Evolutionary conservation across 2,888 invertebrate species (phyloP).

Genomic region (Listrodromus nycthemerus): DNA sequence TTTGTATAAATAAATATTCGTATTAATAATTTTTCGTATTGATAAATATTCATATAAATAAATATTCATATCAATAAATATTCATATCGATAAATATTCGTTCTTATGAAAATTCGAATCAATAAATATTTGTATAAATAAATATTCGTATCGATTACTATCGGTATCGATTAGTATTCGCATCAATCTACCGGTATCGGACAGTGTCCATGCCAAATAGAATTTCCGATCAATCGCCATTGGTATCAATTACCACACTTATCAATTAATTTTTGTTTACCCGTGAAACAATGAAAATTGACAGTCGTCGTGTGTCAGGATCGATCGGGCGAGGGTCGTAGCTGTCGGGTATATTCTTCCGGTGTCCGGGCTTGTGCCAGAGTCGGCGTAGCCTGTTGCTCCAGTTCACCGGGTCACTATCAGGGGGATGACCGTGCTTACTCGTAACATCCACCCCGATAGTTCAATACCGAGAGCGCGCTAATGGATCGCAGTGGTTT

Average conservation of each 20-base stretch:
- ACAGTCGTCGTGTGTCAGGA: background rate
- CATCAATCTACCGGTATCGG: too few species aligned
- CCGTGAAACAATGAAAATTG: conserved; percentile 4
- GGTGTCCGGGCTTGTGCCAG: conserved; percentile 27
- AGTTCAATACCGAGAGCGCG: conserved; percentile 27
- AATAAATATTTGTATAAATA: too few species aligned
- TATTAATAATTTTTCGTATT: too few species aligned
- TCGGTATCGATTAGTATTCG: too few species aligned
- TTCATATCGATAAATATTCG: background rate
- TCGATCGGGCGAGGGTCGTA: conserved; percentile 37
- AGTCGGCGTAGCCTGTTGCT: conserved; percentile 69
- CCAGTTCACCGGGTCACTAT: conserved; percentile 64
- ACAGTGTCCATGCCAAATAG: too few species aligned
- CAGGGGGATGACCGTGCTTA: conserved; percentile 41
- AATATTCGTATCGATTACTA: too few species aligned
- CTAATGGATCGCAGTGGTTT: background rate
- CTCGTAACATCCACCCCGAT: conserved; percentile 44
- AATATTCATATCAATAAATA: too few species aligned
- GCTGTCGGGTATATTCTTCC: conserved; percentile 44
- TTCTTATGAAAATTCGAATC: too few species aligned
- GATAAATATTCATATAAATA: background rate
- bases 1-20: too few species aligned
- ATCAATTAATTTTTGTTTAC: background rate
- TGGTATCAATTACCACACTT: background rate
- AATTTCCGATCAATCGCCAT: too few species aligned